phyloP scores from a whole-genome alignment of 2,888 invertebrate genomes.

The Mythimna lalbum region DNA sequence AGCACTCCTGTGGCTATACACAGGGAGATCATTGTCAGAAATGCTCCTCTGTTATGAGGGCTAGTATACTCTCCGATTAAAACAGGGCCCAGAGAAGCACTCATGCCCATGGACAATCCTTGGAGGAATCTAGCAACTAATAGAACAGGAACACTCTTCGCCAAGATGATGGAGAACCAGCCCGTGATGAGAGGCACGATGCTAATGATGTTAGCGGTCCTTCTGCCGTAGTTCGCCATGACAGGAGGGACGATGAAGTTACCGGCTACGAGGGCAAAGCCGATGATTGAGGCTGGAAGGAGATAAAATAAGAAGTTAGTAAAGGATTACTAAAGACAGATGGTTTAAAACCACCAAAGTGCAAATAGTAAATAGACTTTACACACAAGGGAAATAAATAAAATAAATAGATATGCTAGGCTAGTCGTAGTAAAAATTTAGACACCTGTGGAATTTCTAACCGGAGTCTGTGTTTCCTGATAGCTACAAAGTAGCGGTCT shows the following conservation, averaged over 20 bases:
- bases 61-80: constrained; percentile 89
- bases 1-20: constrained; percentile 90
- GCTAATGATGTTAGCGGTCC: constrained; percentile 82
- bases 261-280: constrained; percentile 73
- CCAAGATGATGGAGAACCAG: constrained; percentile 84
- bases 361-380: no score
- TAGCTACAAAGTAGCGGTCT: no score
- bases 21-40: constrained; percentile 89
- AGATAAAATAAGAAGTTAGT: constrained; percentile 3
- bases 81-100: constrained; percentile 82
- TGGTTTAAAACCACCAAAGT: no score
- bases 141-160: constrained; percentile 75
- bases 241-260: constrained; percentile 75
- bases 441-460: no score
- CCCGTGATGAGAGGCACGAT: constrained; percentile 84
- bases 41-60: constrained; percentile 90
- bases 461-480: no score
- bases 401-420: no score
- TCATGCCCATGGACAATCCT: constrained; percentile 86
- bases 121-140: constrained; percentile 75
- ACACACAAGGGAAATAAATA: no score
- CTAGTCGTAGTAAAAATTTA: no score
- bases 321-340: no score
- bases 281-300: constrained; percentile 76
- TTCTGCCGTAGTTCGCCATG: constrained; percentile 89